Evolutionary conservation across 92 coral and sea anemone genomes (phyloP).

Genomic region (Hydrozoanthus gracilis): DNA sequence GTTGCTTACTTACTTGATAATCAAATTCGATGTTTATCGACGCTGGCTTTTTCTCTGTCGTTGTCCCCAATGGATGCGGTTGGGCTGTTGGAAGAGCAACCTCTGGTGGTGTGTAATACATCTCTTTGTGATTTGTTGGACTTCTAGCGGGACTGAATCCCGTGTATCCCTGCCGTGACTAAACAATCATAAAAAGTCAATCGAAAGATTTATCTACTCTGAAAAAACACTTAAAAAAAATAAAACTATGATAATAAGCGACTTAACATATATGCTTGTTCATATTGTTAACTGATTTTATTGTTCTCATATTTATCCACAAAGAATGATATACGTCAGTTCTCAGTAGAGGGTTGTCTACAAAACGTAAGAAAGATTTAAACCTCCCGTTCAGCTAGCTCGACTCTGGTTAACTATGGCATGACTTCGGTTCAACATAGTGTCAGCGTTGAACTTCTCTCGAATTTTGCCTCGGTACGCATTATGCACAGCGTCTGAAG

Average conservation of each 20-base stretch:
- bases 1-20: neutral
- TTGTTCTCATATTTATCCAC: too few species aligned
- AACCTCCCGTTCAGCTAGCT: too few species aligned
- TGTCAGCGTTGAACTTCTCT: too few species aligned
- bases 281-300: too few species aligned
- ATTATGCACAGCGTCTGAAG: too few species aligned
- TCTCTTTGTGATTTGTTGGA: conserved; percentile 5
- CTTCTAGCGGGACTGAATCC: conserved; percentile 23
- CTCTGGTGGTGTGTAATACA: conserved; percentile 28
- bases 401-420: too few species aligned
- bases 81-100: neutral
- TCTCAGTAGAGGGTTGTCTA: too few species aligned
- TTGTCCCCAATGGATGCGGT: neutral
- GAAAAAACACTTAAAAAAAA: neutral
- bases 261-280: neutral
- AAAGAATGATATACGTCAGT: too few species aligned
- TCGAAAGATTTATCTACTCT: neutral
- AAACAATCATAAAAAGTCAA: neutral
- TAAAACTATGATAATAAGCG: neutral
- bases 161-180: conserved; percentile 11
- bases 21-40: neutral
- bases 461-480: too few species aligned
- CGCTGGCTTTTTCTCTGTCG: neutral
- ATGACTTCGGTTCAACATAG: too few species aligned
- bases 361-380: too few species aligned